phyloP scores from a whole-genome alignment of 1,140 invertebrate genomes.

The Ditylenchus dipsaci region DNA sequence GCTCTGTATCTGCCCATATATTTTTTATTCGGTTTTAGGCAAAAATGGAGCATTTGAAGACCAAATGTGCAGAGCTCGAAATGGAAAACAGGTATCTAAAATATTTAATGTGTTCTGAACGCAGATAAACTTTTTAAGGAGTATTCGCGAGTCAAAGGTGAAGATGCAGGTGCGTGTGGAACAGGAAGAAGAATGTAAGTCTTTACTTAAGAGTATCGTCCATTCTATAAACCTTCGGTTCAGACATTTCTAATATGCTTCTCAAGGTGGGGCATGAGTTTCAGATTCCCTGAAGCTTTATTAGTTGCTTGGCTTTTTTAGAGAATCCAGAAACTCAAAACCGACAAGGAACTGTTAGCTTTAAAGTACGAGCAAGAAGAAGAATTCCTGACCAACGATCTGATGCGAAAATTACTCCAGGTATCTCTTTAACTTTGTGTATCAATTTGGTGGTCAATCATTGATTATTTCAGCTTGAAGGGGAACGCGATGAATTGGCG shows the following conservation, averaged over 20 bases:
- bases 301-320: constrained; percentile 11
- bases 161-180: constrained; percentile 33
- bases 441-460: neutral
- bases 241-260: neutral
- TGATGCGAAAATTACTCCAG: constrained; percentile 33
- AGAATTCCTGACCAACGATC: constrained; percentile 33
- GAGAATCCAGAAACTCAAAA: constrained; percentile 35
- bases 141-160: constrained; percentile 34
- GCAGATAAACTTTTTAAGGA: neutral
- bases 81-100: constrained; percentile 13
- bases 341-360: constrained; percentile 28
- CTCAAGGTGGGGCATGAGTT: neutral
- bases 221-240: neutral
- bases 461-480: constrained; percentile 29
- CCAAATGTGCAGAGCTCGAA: constrained; percentile 18
- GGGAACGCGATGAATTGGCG: constrained; percentile 28
- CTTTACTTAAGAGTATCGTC: constrained; percentile 8
- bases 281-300: neutral
- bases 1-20: neutral
- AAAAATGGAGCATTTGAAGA: constrained; percentile 28
- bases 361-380: constrained; percentile 35
- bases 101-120: neutral
- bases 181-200: constrained; percentile 31
- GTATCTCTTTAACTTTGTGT: neutral
- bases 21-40: constrained; percentile 13